Conservation (phyloP, 2,113 vertebrate genomes). For the Elephantulus edwardii region DNA sequence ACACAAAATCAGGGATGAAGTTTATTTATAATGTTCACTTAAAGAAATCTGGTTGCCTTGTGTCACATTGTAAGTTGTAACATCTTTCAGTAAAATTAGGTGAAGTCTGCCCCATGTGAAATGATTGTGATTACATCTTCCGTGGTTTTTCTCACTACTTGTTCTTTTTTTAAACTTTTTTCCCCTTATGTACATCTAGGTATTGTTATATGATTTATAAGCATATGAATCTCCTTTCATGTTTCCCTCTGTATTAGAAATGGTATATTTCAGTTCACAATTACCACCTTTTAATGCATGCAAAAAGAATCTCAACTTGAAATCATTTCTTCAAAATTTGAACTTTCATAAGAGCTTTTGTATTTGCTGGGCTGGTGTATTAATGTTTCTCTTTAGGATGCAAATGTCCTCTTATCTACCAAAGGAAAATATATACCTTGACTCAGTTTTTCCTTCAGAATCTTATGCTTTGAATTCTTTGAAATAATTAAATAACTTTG, state of each 20-base stretch:
- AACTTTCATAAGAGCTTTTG: neutral
- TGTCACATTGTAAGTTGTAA: neutral
- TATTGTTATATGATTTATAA: neutral
- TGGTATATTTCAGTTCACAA: neutral
- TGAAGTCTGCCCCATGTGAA: neutral
- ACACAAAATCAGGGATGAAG: neutral
- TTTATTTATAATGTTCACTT: neutral
- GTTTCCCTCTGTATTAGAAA: neutral
- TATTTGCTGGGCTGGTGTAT: neutral
- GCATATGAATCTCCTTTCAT: neutral
- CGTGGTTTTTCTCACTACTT: neutral
- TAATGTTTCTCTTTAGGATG: neutral
- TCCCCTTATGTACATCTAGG: neutral
- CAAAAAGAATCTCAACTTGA: neutral
- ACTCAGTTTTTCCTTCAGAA: neutral
- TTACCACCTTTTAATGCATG: neutral
- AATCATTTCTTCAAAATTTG: neutral
- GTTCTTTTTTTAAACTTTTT: too few species aligned
- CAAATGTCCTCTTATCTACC: neutral
- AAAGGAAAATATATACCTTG: neutral
- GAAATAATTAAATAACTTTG: neutral
- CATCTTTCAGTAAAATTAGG: neutral
- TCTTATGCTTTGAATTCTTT: neutral
- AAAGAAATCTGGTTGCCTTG: neutral
- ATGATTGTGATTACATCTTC: neutral